phyloP scores from a whole-genome alignment of 2,888 invertebrate species.

The Eueremaeus valkanovi region DNA sequence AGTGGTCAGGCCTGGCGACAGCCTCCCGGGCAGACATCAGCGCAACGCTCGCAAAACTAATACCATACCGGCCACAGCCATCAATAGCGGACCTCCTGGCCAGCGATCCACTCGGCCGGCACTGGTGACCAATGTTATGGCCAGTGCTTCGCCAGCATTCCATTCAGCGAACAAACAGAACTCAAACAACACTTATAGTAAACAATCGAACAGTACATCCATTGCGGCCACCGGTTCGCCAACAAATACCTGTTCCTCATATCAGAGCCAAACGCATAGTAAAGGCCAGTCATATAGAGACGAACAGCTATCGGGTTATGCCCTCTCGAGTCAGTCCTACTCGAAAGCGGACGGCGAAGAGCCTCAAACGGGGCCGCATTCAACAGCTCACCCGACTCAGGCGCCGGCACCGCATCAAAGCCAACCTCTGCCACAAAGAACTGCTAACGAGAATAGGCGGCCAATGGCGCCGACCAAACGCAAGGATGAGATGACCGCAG shows the following conservation, averaged over 20 bases:
- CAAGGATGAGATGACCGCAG: constrained; percentile 52
- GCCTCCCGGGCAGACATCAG: not conserved
- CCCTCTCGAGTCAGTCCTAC: not conserved
- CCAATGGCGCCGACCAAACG: constrained; percentile 26
- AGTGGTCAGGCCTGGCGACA: constrained; percentile 58
- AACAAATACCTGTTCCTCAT: not conserved
- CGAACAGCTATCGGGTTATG: not conserved
- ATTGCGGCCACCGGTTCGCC: not conserved
- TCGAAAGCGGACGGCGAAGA: not conserved
- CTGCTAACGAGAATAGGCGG: not conserved
- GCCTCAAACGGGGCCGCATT: not conserved
- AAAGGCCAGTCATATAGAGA: not conserved
- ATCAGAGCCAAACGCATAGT: not conserved
- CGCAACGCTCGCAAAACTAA: not conserved
- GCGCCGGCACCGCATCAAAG: not conserved
- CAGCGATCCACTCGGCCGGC: too few relatives aligned
- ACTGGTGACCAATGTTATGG: too few relatives aligned
- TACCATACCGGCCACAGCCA: not conserved
- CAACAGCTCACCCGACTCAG: not conserved
- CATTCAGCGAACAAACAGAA: not conserved
- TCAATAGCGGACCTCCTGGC: not conserved
- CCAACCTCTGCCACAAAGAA: not conserved
- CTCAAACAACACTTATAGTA: not conserved
- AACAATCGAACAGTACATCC: constrained; percentile 1
- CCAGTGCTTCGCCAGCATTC: not conserved